These are phyloP conservation scores for Branchellion lobata DNA, from an alignment of 2,888 invertebrate genomes.

Conservation along the genomic window DNA sequence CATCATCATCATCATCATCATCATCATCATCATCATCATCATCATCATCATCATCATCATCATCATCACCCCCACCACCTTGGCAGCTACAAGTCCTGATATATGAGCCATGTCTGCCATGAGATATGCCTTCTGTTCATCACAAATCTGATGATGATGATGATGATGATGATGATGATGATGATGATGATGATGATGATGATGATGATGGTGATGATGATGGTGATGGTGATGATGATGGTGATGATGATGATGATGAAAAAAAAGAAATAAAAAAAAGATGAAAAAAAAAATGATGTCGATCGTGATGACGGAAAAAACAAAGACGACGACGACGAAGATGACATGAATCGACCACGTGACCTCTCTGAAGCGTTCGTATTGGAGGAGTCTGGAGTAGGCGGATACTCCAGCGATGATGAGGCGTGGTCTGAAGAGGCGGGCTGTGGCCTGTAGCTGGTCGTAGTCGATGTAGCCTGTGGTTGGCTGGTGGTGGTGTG, in stretches of 20 bases:
- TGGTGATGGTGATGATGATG: not conserved
- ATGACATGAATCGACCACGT: too few species aligned
- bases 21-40: not conserved
- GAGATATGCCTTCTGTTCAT: constrained; percentile 79
- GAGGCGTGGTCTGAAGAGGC: constrained; percentile 83
- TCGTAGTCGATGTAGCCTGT: constrained; percentile 92
- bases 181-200: constrained; percentile 41
- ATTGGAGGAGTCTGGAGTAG: constrained; percentile 88
- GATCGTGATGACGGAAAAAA: too few species aligned
- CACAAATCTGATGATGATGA: constrained; percentile 55
- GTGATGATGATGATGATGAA: not conserved
- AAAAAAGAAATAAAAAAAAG: not conserved
- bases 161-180: constrained; percentile 39
- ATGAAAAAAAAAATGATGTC: not conserved
- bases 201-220: constrained; percentile 8
- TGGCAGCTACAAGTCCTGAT: constrained; percentile 85
- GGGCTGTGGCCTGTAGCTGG: constrained; percentile 76
- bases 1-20: not conserved
- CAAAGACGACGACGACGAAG: too few species aligned
- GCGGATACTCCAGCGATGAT: constrained; percentile 91
- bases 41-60: not conserved
- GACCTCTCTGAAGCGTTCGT: constrained; percentile 78
- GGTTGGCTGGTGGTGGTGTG: constrained; percentile 61
- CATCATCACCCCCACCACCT: constrained; percentile 58
- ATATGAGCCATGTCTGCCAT: constrained; percentile 96